Base-by-base conservation (phyloP, 1,140 invertebrate genomes). In the Orius insidiosus region DNA sequence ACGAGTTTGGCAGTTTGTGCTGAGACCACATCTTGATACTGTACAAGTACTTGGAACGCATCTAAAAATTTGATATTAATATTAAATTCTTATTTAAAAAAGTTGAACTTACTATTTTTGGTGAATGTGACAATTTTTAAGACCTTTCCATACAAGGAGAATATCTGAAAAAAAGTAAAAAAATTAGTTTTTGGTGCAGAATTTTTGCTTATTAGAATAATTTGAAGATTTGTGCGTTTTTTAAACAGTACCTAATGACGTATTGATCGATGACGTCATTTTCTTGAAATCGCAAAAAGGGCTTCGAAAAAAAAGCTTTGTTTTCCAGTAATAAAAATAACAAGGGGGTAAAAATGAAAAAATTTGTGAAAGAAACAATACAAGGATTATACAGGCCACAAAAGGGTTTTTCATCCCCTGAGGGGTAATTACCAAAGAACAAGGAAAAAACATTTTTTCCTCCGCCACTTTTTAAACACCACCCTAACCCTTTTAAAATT, bases 41-140 rank as follows among this genome's bases (percentile, higher is more conserved):
- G 95, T 64, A 98, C 94, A 56, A 98, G 74, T 48, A 93, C 94
- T 79, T 98, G 95, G 77, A 96, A 98, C 69, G 88, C 90, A 71
- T 89, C 88, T 94, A 74, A 52, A 80, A 80, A 60, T 54, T 52
- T 31, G 15, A 14, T 31, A 42, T 16, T 9, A 35, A 36, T 44
- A 47, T 43, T 46, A 48, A 40, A 39, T 43, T 37, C 41, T 35
- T 41, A 48, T 38, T 47, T 44, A 50, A 43, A 31, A 31, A 37
- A 36, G 32, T 45, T 6, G 49, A 60, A 86, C 85, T 88, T 74
- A 93, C 87, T 93, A 65, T 98, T 98, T 73, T 98, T 98, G 55
- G 88, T 97, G 71, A 98, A 98, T 53, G 94, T 98, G 59, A 98
- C 94, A 57, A 99, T 98, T 68, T 97, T 95, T 54, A 96, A 72